Evolutionary conservation across 2,113 vertebrate genomes (phyloP).

Genomic region (Grus americana): DNA sequence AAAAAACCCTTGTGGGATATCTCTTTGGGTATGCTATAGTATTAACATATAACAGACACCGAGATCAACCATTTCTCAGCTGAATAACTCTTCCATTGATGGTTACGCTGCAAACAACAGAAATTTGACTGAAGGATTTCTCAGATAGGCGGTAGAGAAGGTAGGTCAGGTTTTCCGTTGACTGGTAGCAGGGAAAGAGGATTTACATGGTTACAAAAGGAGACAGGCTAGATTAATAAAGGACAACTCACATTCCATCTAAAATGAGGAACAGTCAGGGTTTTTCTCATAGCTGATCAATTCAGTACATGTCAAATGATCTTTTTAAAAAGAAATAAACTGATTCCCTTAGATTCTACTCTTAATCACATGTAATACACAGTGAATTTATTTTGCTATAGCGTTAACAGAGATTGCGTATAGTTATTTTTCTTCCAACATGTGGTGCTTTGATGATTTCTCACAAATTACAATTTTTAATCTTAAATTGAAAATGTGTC

Average conservation of each 20-base stretch:
- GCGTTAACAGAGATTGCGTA: slow-evolving; percentile 49
- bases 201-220: neutral
- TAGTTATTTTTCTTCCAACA: slow-evolving; percentile 54
- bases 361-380: slow-evolving; percentile 35
- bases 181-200: neutral
- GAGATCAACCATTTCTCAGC: neutral
- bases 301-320: neutral
- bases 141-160: neutral
- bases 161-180: neutral
- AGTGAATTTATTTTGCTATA: slow-evolving; percentile 30
- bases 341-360: slow-evolving; percentile 24
- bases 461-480: slow-evolving; percentile 67
- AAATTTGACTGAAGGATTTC: neutral
- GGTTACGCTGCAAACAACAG: neutral
- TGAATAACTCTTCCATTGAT: neutral
- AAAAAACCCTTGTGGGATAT: neutral
- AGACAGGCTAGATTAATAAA: neutral
- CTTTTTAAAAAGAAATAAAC: neutral
- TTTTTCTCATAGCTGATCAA: neutral
- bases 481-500: slow-evolving; percentile 62
- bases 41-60: neutral
- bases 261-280: neutral
- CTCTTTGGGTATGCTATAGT: neutral
- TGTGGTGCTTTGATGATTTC: slow-evolving; percentile 62
- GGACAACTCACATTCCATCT: neutral